Evolutionary conservation across 2,888 invertebrate genomes (phyloP), one percentile per base, ranked within the genome.

Genomic region (Tetranychus piercei): DNA sequence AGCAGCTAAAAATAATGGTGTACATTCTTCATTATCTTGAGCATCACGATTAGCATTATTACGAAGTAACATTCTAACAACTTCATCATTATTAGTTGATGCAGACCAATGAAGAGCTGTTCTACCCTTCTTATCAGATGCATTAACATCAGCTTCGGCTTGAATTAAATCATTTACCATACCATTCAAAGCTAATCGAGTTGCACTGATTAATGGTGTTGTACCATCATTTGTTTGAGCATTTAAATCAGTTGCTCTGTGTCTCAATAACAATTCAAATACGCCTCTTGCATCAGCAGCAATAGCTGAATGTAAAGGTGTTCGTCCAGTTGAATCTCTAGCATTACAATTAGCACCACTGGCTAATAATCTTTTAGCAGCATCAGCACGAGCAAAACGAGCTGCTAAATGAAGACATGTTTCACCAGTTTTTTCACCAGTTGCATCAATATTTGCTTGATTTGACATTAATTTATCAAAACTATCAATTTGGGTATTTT

Each of bases 51-150:
- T 97, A 6, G 95, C 95, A 20, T 94, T 94, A 80, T 94, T 92
- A 77, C 90, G 88, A 6, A 97, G 83, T 11, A 95, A 84, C 55
- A 92, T 89, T 80, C 92, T 91, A 5, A 95, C 92, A 0, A 94
- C 95, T 79, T 93, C 93, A 0, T 92, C 90, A 80, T 96, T 95
- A 81, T 96, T 95, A 7, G 95, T 95, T 1, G 94, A 92, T 0
- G 97, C 94, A 0, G 97, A 97, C 94, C 96, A 97, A 82, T 99
- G 99, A 11, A 99, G 86, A 0, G 97, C 95, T 0, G 97, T 96
- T 75, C 77, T 77, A 67, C 93, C 93, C 77, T 90, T 89, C 83
- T 94, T 94, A 82, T 96, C 96, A 0, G 94, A 90, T 0, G 93
- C 91, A 83, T 96, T 96, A 70, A 96, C 92, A 79, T 96, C 96